Evolutionary conservation across 2,797 vertebrate species (phyloP).

Genomic region (Coendou prehensilis): DNA sequence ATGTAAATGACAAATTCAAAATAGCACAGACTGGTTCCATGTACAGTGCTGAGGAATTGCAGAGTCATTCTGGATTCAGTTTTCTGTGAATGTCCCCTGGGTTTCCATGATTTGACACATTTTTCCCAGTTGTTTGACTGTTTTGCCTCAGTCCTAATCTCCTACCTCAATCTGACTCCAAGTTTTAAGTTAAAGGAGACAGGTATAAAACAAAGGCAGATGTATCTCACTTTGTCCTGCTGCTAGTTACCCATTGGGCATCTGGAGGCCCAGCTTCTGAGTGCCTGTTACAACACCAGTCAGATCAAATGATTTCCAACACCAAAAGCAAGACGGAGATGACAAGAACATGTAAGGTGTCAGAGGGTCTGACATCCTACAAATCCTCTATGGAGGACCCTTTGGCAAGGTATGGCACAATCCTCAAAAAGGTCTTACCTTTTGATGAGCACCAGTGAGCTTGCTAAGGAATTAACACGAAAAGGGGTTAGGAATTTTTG

Average conservation of each 20-base stretch:
- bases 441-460: neutral
- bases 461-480: slow-evolving; percentile 51
- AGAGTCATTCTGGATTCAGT: neutral
- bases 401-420: neutral
- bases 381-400: neutral
- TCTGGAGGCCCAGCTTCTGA: neutral
- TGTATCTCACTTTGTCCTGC: neutral
- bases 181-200: neutral
- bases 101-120: neutral
- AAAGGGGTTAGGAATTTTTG: neutral
- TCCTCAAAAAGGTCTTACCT: neutral
- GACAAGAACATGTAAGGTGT: neutral
- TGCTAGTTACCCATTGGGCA: too few relatives aligned
- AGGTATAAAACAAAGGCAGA: neutral
- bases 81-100: neutral
- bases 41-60: neutral
- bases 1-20: neutral
- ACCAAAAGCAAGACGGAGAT: slow-evolving; percentile 1
- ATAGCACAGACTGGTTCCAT: neutral
- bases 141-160: neutral
- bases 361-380: neutral
- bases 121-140: neutral
- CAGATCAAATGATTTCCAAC: neutral
- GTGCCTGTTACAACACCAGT: neutral
- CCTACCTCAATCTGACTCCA: neutral